phyloP scores from a whole-genome alignment of 1,140 invertebrate species.

The Pogonomyrmex barbatus region DNA sequence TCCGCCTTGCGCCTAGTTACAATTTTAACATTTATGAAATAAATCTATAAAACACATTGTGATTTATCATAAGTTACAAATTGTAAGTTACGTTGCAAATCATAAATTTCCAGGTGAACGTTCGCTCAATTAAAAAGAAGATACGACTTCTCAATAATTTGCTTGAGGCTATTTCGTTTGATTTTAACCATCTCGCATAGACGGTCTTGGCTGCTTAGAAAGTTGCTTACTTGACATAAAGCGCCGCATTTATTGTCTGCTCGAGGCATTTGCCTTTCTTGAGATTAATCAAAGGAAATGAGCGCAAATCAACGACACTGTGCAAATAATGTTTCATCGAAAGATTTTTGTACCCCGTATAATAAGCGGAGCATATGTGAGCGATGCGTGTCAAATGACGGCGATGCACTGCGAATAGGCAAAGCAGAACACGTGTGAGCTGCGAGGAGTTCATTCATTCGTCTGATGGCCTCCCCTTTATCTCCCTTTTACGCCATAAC shows the following conservation, averaged over 20 bases:
- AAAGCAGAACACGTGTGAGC: slow-evolving; percentile 72
- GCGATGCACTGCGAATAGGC: slow-evolving; percentile 67
- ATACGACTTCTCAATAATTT: neutral
- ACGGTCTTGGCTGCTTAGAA: slow-evolving; percentile 6
- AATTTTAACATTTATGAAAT: neutral
- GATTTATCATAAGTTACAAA: neutral
- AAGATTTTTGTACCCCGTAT: slow-evolving; percentile 39
- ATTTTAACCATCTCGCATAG: neutral
- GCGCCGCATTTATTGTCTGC: neutral
- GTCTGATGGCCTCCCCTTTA: slow-evolving; percentile 47
- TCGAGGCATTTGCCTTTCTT: slow-evolving; percentile 1
- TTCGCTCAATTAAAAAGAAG: neutral
- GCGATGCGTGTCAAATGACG: slow-evolving; percentile 69
- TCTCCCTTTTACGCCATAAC: slow-evolving; percentile 4
- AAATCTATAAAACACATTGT: neutral
- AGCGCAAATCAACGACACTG: neutral
- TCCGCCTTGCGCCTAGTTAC: neutral
- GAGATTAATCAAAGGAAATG: slow-evolving; percentile 35
- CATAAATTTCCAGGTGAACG: neutral
- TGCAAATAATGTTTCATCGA: slow-evolving; percentile 22
- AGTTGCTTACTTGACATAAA: neutral
- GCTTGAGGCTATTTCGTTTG: neutral
- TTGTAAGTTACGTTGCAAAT: neutral
- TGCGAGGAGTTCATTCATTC: slow-evolving; percentile 78
- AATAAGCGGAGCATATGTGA: slow-evolving; percentile 53